phyloP scores from a whole-genome alignment of 2,113 vertebrate genomes.

The Benitochromis conjunctus region DNA sequence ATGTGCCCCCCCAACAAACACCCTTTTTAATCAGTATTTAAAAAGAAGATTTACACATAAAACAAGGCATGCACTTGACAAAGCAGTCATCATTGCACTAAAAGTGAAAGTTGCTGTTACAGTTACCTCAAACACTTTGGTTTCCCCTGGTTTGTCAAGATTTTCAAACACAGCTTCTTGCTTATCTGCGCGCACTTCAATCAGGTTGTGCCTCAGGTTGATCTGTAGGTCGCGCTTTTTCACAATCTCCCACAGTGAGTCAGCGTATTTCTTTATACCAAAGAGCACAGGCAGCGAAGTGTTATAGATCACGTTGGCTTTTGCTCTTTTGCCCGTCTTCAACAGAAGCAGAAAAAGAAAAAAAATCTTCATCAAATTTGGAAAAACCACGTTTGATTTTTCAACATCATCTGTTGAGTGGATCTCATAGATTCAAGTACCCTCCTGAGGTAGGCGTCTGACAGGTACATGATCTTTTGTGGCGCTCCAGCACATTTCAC shows the following conservation, averaged over 20 bases:
- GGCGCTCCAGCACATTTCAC: slow-evolving; percentile 95
- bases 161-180: slow-evolving; percentile 94
- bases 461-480: slow-evolving; percentile 98
- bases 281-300: slow-evolving; percentile 90
- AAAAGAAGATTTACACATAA: neutral
- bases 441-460: slow-evolving; percentile 88
- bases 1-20: neutral
- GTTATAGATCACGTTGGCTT: slow-evolving; percentile 90
- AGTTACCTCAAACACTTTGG: slow-evolving; percentile 81
- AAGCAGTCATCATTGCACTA: neutral
- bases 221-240: slow-evolving; percentile 78
- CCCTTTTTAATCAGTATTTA: neutral
- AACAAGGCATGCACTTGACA: neutral
- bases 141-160: slow-evolving; percentile 86
- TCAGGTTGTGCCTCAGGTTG: slow-evolving; percentile 85
- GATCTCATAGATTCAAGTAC: slow-evolving; percentile 54
- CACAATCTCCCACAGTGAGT: slow-evolving; percentile 83
- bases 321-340: slow-evolving; percentile 83
- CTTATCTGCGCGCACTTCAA: slow-evolving; percentile 89
- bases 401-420: neutral
- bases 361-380: neutral
- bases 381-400: neutral
- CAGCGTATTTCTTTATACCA: slow-evolving; percentile 91
- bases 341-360: neutral
- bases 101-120: neutral